Evolutionary conservation across 2,113 vertebrate genomes (phyloP), one percentile per base, ranked within the genome.

Genomic region (Plectropomus leopardus): DNA sequence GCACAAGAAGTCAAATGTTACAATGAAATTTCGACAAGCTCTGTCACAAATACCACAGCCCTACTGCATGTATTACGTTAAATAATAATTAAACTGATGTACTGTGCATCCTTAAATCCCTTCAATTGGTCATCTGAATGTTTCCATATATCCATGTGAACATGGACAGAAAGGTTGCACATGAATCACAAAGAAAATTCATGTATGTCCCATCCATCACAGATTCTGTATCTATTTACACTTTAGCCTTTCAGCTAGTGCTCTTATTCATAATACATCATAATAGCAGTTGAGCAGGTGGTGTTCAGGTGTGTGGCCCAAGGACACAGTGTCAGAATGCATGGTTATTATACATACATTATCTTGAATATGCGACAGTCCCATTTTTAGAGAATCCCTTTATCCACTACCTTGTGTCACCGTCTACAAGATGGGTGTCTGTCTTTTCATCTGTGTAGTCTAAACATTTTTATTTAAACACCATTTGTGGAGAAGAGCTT

Each of bases 231-330:
- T 30, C 13, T 47, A 50, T 69, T 72, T 65, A 34, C 16, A 74
- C 53, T 66, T 69, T 45, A 78, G 32, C 30, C 69, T 57, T 66
- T 69, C 51, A 78, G 32, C 30, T 72, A 44, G 23, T 58, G 30
- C 34, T 84, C 23, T 32, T 55, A 72, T 70, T 24, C 3, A 4
- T 34, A 61, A 48, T 23, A 45, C 16, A 5, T n/a, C 66, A 75
- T 54, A 71, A 63, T 68, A 40, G 36, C 36, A 63, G 13, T 24
- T 58, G 51, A 76, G 61, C 24, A 67, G 58, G 69, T 67, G 40
- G 74, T 51, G 48, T 32, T 80, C 72, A 75, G 32, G 71, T 68
- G 70, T 80, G 59, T 69, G 60, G 69, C 76, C 72, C 72, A 82
- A 76, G 54, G 64, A 80, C 74, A 71, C 55, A 51, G 70, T 69